Conservation (phyloP, 2,888 invertebrate genomes). For the Tubulanus polymorphus region DNA sequence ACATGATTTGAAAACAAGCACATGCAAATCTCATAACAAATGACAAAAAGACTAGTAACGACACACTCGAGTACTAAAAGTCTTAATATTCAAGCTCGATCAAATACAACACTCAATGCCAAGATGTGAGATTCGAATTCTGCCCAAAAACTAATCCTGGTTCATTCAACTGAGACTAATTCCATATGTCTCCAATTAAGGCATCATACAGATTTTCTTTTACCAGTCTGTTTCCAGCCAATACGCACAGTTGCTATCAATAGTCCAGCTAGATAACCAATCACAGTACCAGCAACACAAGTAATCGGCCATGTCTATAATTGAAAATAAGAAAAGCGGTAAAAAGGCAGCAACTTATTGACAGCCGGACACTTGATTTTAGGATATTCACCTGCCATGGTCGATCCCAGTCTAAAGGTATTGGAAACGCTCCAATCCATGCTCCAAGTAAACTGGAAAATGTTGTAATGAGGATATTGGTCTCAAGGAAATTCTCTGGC, state of each 20-base stretch:
- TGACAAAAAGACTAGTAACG: no score
- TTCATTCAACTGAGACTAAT: no score
- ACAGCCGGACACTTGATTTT: no score
- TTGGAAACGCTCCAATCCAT: constrained; percentile 79
- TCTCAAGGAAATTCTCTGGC: constrained; percentile 28
- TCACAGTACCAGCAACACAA: constrained; percentile 40
- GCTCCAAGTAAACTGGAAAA: constrained; percentile 63
- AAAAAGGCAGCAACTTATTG: neutral
- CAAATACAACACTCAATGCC: no score
- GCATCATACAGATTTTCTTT: no score
- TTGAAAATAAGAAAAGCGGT: neutral
- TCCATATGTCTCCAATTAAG: no score
- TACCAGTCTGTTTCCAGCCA: constrained; percentile 22
- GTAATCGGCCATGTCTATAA: constrained; percentile 59
- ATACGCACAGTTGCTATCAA: constrained; percentile 25
- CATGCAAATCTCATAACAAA: no score
- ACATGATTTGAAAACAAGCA: no score
- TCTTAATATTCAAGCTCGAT: no score
- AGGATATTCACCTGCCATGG: constrained; percentile 71
- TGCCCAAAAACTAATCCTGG: no score
- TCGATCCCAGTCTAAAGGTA: constrained; percentile 86
- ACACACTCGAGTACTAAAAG: no score
- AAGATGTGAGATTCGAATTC: no score
- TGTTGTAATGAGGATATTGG: constrained; percentile 24
- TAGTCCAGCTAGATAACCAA: constrained; percentile 37